Evolutionary conservation across 2,113 vertebrate genomes (phyloP).

Genomic region (Microcebus ravelobensis): DNA sequence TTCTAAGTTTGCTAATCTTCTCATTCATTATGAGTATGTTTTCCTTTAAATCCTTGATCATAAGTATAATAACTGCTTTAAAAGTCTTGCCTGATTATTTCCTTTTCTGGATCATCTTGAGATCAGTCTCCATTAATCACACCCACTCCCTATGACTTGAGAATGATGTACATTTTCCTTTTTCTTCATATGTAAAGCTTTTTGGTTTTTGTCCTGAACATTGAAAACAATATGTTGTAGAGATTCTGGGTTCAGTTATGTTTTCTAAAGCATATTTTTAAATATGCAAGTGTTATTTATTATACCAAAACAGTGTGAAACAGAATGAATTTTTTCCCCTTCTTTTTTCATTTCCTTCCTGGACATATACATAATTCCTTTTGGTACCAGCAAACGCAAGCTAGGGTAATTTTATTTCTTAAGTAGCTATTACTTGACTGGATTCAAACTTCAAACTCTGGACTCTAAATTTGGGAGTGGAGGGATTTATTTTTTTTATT

Average conservation of each 20-base stretch:
- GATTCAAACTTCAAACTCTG: background rate
- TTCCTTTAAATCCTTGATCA: background rate
- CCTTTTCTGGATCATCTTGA: background rate
- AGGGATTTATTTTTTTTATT: background rate
- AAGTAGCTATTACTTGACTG: background rate
- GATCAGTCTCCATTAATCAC: background rate
- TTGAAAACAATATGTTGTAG: background rate
- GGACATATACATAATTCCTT: background rate
- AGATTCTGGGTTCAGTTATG: background rate
- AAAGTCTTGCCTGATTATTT: background rate
- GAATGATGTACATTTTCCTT: background rate
- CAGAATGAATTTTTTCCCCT: background rate
- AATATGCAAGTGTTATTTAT: background rate
- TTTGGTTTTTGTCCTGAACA: background rate
- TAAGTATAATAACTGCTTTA: background rate
- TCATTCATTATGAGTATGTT: background rate
- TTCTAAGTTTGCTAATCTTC: background rate
- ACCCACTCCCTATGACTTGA: background rate
- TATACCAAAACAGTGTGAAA: background rate
- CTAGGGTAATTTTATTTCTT: background rate
- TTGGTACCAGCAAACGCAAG: background rate
- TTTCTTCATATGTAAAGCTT: background rate
- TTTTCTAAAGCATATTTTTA: background rate
- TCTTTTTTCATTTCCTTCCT: background rate
- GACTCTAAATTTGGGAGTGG: background rate